phyloP scores from a whole-genome alignment of 2,888 invertebrate species.

The Ephialtes manifestator region DNA sequence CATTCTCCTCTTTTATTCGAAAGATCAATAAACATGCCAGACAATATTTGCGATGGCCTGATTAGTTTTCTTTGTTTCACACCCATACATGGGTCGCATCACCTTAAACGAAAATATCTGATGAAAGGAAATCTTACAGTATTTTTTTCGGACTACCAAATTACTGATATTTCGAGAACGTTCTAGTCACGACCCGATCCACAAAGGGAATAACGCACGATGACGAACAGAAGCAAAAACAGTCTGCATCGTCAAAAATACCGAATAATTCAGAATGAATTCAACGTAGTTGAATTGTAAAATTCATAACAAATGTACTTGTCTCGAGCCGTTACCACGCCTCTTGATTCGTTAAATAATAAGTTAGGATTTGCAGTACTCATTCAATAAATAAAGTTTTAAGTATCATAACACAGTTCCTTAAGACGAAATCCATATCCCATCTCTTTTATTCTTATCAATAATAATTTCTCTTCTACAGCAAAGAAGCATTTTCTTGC shows the following conservation, averaged over 20 bases:
- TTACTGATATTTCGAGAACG: constrained; percentile 13
- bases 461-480: constrained; percentile 57
- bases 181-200: constrained; percentile 22
- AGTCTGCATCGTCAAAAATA: not conserved
- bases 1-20: too few relatives aligned
- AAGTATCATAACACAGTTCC: constrained; percentile 54
- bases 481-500: constrained; percentile 28
- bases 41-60: too few relatives aligned
- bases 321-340: too few relatives aligned
- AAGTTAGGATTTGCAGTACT: constrained; percentile 6
- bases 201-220: not conserved
- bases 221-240: not conserved
- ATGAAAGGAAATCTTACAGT: not conserved
- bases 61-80: too few relatives aligned
- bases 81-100: too few relatives aligned
- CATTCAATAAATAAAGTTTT: constrained; percentile 30
- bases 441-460: constrained; percentile 46
- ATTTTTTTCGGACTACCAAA: not conserved
- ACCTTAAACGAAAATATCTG: too few relatives aligned
- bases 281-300: too few relatives aligned
- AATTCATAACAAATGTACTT: too few relatives aligned
- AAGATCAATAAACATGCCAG: too few relatives aligned
- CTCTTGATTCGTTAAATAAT: not conserved
- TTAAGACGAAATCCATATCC: constrained; percentile 45
- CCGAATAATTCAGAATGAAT: not conserved